phyloP scores from a whole-genome alignment of 2,888 invertebrate species.

The Herminia tarsipennalis region DNA sequence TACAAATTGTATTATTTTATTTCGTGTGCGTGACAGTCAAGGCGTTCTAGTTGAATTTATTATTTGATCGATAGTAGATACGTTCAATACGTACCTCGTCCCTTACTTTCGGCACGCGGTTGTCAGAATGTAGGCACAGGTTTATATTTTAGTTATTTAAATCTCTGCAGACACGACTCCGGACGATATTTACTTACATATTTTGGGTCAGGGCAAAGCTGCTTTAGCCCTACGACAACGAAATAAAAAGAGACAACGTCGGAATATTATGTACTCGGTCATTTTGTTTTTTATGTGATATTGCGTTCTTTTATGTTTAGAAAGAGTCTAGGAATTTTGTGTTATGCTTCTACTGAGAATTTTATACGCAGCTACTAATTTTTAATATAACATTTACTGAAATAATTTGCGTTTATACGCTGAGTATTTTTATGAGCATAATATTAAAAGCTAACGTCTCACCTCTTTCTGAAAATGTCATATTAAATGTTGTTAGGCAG shows the following conservation, averaged over 20 bases:
- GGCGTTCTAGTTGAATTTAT: conserved; percentile 48
- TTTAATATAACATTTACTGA: neutral
- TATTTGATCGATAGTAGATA: conserved; percentile 49
- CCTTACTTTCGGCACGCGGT: conserved; percentile 20
- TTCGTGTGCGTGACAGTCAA: conserved; percentile 45
- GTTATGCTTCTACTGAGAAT: neutral
- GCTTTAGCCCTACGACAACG: conserved; percentile 20
- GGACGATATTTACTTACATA: conserved; percentile 31
- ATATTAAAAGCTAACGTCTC: neutral
- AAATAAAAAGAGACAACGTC: conserved; percentile 18
- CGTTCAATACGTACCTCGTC: conserved; percentile 33
- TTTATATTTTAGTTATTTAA: conserved; percentile 38
- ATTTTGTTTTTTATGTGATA: conserved; percentile 12
- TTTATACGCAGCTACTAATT: neutral
- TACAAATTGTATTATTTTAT: conserved; percentile 53
- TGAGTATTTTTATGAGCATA: neutral
- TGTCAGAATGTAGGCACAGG: conserved; percentile 25
- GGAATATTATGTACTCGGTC: conserved; percentile 19
- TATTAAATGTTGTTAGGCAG: neutral
- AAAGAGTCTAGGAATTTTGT: conserved; percentile 9
- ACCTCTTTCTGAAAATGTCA: neutral
- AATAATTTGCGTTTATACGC: neutral
- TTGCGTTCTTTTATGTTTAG: conserved; percentile 11
- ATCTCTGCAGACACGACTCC: conserved; percentile 32
- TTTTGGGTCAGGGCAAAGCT: conserved; percentile 28